Evolutionary conservation across 2,113 vertebrate genomes (phyloP), one percentile per base, ranked within the genome.

Genomic region (Cariama cristata): DNA sequence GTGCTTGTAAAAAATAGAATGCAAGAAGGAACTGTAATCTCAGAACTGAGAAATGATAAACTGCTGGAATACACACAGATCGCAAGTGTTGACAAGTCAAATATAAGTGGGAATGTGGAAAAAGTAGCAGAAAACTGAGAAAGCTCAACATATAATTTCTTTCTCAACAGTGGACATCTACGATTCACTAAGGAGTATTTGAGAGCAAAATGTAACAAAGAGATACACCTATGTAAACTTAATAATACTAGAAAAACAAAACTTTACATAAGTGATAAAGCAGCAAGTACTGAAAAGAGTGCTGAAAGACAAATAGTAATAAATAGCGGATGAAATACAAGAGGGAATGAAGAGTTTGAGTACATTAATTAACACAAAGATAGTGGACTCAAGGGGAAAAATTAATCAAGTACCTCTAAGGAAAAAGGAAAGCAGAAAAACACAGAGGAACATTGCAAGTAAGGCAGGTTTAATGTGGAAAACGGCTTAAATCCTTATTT

Each of bases 361-460:
- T 33, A 42, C 13, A 20, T 87, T 94, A 93, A 86, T 95, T 95
- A 96, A 82, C 42, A 90, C 26, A 87, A 85, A 82, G 77, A 87
- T 11, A 52, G 79, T 35, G 45, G 53, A 72, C 89, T 94, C 93
- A 6, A 79, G 80, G 44, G 80, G 27, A 26, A 83, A 77, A 92
- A 95, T 42, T 91, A 92, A 96, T 92, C 68, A 91, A 93, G 47
- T 47, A 69, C 22, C 35, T 55, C 42, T 59, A 85, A 72, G 19
- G 62, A 79, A 85, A 94, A 92, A 44, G 28, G 18, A 68, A 75
- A 44, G 44, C 67, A 71, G 15, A 30, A 85, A 94, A 89, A n/a
- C 62, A 83, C 44, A 86, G 72, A 93, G 53, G 38, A 89, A 49
- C 44, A 68, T 0, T 71, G 32, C n/a, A 77, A 86, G 55, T 7